Evolutionary conservation across 2,888 invertebrate genomes (phyloP), one percentile per base, ranked within the genome.

Genomic region (Drosophila antonietae): DNA sequence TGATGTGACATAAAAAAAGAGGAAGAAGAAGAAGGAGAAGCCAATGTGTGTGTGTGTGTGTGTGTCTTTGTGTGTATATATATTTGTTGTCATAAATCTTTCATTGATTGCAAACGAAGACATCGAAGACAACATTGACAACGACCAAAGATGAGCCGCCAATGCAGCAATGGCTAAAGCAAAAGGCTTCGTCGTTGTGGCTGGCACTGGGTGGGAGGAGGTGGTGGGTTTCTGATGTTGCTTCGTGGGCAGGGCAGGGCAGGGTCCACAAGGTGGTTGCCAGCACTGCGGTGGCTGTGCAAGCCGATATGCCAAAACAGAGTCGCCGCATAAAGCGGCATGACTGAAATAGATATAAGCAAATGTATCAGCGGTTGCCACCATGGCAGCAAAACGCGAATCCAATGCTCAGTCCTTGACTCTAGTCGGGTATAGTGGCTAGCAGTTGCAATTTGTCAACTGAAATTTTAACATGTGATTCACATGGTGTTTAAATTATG

Each of bases 41-140:
- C 37, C 39, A 37, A n/a, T 56, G 28, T 31, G 18, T 52, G 3
- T 57, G 37, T 41, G 55, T 57, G 37, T 41, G 55, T 56, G 28
- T 31, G 18, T 52, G 3, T 57, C n/a, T 68, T 55, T 59, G 44
- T 37, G 4, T 41, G 53, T 46, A 31, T 39, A 31, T 56, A 14
- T 58, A 46, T 72, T 12, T 73, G 68, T 61, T 78, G 89, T 88
- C 84, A 84, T 84, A 84, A 84, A 84, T 84, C 84, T 84, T 88
- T 83, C 81, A 88, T 84, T 84, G 84, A 84, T 84, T 86, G 84
- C 84, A 88, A 84, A 84, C 87, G 84, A 84, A 84, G 84, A 88
- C 84, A 81, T 84, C 84, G 84, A 77, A 73, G 76, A 87, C 81
- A 74, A 69, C 78, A 68, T 77, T 72, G 80, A 75, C 78, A 80